These are phyloP conservation scores for Astyanax mexicanus DNA, from an alignment of 2,797 vertebrate genomes.

Conservation along the genomic window DNA sequence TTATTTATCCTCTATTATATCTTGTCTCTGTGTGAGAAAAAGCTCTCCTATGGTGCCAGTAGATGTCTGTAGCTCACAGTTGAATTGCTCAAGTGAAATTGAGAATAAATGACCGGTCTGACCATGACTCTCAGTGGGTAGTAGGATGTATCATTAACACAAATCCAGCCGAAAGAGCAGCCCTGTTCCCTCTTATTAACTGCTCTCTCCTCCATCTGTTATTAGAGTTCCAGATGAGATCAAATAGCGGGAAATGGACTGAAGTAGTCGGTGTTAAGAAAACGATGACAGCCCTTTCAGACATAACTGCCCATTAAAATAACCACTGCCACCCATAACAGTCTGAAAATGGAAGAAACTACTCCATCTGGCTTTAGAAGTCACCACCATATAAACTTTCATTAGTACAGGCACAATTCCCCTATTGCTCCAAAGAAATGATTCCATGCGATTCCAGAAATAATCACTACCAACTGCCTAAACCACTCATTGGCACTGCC, in stretches of 20 bases:
- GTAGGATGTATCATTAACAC: conserved; percentile 10
- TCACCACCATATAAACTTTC: not conserved
- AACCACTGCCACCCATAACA: not conserved
- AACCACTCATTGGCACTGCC: no score
- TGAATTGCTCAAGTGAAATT: not conserved
- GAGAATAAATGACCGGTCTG: not conserved
- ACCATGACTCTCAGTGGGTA: not conserved
- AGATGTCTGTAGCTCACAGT: not conserved
- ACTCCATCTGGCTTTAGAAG: not conserved
- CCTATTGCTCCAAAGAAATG: no score
- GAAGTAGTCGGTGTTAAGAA: not conserved
- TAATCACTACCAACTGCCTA: no score
- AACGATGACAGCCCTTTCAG: not conserved
- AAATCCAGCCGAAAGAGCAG: not conserved
- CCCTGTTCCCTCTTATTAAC: not conserved
- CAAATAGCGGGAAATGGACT: not conserved
- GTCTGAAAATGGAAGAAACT: not conserved
- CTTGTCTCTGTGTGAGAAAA: not conserved
- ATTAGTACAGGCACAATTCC: not conserved
- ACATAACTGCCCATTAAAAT: not conserved
- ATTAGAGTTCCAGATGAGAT: not conserved
- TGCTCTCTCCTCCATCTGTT: not conserved
- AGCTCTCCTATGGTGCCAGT: not conserved
- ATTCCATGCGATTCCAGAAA: no score
- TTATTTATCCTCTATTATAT: conserved; percentile 1